Base-by-base conservation (phyloP, 2,113 vertebrate genomes). In the Semnornis frantzii region DNA sequence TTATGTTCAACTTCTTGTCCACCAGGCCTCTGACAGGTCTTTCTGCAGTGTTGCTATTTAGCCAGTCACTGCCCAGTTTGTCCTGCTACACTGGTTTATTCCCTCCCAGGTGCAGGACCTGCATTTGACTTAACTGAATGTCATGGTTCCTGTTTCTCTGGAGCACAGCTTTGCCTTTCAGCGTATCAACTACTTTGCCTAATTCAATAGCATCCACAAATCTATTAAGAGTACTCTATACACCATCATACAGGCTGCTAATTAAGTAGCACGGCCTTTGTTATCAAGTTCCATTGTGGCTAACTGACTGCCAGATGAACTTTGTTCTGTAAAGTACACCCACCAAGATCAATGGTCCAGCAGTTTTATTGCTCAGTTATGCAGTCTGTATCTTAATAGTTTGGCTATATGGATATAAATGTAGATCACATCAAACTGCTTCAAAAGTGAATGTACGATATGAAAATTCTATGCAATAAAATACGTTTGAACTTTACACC, bases 1-100 rank as follows among this genome's bases (percentile, higher is more conserved):
- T 48, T 33, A 17, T 0, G 1, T 21, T 68, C 62, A 82, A 59
- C 9, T 21, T 20, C 2, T 1, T 66, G 42, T 18, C 54, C 24
- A 46, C 11, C 23, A 78, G 62, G 69, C 44, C 0, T 1, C 9
- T 1, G 5, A 28, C 8, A 1, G 9, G 37, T 19, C 74, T 82
- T 54, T 28, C 28, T 50, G 20, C 39, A 79, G 42, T 9, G 15
- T 54, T 75, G 59, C 52, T 52, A 28, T 8, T 37, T 2, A 2
- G 66, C 33, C 31, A 46, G 57, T 33, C 57, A 55, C 12, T 46
- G 34, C 44, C 48, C 63, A 87, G 31, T 12, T 44, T 28, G 62
- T 15, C 31, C 42, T 52, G 31, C 21, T 66, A 54, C 48, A 64
- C 18, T 34, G n/a, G 24, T 8, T 7, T 39, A 52, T 14, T 72